Conservation (phyloP, 2,113 vertebrate species). For the Sebastes schlegelii region DNA sequence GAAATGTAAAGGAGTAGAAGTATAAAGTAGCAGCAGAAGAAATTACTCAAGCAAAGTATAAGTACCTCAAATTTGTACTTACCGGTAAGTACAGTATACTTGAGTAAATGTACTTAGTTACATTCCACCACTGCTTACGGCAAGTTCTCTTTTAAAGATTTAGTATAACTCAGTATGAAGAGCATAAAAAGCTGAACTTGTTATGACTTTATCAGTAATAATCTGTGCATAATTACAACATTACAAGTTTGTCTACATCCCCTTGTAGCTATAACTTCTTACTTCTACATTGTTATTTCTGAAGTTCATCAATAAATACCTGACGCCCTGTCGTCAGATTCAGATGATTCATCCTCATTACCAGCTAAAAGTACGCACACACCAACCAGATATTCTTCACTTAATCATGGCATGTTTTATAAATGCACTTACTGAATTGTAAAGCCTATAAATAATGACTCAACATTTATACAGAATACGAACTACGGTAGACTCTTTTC, state of each 20-base stretch:
- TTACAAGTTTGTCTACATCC: background rate
- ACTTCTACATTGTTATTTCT: background rate
- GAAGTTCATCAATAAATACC: background rate
- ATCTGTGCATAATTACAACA: background rate
- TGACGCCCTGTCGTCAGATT: background rate
- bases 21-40: too few species aligned
- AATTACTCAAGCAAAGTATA: too few species aligned
- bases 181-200: background rate
- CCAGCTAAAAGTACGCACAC: background rate
- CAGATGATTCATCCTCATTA: background rate
- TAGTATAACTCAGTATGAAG: background rate
- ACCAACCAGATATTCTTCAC: background rate
- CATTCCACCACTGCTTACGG: too few species aligned
- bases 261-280: too few species aligned
- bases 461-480: conserved; percentile 23
- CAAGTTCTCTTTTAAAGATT: background rate
- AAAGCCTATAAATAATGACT: conserved; percentile 22
- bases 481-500: background rate
- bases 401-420: conserved; percentile 33
- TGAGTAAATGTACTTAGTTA: too few species aligned
- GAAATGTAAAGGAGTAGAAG: too few species aligned
- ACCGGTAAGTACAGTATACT: too few species aligned
- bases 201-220: background rate
- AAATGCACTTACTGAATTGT: conserved; percentile 11
- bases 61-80: too few species aligned